These are phyloP conservation scores for Micropoecilia bifurca DNA, from an alignment of 2,797 vertebrate genomes.

Conservation along the genomic window DNA sequence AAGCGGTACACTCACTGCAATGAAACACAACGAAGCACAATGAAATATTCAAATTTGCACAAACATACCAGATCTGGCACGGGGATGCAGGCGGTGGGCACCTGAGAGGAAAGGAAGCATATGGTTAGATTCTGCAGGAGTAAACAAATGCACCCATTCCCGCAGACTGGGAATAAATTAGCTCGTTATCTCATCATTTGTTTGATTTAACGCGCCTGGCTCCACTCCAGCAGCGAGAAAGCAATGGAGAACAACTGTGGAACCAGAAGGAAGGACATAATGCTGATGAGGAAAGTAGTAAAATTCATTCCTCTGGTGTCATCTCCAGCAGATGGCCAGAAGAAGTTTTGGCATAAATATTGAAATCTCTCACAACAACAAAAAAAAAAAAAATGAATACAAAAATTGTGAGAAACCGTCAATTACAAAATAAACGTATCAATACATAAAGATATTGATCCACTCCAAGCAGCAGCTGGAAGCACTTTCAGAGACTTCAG, in stretches of 20 bases:
- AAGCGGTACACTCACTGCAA: neutral
- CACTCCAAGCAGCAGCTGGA: neutral
- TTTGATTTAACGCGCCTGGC: conserved; percentile 55
- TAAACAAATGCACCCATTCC: conserved; percentile 8
- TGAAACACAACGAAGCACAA: neutral
- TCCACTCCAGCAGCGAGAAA: conserved; percentile 47
- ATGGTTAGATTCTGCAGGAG: conserved; percentile 23
- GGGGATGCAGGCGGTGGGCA: conserved; percentile 79
- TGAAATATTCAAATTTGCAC: neutral
- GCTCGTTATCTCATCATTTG: conserved; percentile 45
- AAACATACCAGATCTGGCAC: conserved; percentile 81
- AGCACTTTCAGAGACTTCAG: neutral
- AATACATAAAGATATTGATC: neutral
- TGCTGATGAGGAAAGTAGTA: conserved; percentile 35
- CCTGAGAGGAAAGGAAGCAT: conserved; percentile 72
- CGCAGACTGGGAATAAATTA: conserved; percentile 22
- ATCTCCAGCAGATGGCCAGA: conserved; percentile 61
- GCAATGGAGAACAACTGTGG: conserved; percentile 39
- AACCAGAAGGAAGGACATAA: conserved; percentile 32
- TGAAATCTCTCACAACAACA: conserved; percentile 30
- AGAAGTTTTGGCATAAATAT: conserved; percentile 48
- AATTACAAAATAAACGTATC: conserved; percentile 4
- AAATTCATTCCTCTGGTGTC: conserved; percentile 48
- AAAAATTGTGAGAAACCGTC: conserved; percentile 16
- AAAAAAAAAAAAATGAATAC: neutral